Evolutionary conservation across 2,888 invertebrate species (phyloP).

Genomic region (Stegana nigrithorax): DNA sequence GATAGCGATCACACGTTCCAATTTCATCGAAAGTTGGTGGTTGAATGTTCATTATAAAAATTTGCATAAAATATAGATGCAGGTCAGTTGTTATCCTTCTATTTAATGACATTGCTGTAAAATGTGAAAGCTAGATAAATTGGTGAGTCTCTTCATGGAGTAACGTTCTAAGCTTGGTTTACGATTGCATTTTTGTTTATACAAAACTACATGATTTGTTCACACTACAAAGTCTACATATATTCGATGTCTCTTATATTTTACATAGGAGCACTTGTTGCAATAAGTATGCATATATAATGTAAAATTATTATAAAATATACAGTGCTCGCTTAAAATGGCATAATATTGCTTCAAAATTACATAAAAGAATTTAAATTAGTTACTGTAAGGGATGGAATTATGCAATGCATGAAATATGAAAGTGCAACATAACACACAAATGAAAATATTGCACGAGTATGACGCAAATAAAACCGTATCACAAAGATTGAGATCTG

Average conservation of each 20-base stretch:
- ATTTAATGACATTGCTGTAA: constrained; percentile 5
- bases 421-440: neutral
- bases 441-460: constrained; percentile 8
- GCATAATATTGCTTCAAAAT: constrained; percentile 40
- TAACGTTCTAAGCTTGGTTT: constrained; percentile 3
- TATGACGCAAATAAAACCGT: constrained; percentile 37
- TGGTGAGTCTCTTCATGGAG: no score
- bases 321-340: constrained; percentile 2
- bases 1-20: neutral
- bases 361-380: constrained; percentile 14
- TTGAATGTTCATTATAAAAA: constrained; percentile 14
- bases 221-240: constrained; percentile 14
- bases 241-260: constrained; percentile 15
- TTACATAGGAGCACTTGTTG: neutral
- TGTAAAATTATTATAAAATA: neutral
- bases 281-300: neutral
- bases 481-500: constrained; percentile 60
- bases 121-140: no score
- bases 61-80: no score
- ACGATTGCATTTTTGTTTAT: neutral
- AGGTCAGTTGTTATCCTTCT: constrained; percentile 19
- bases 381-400: constrained; percentile 11
- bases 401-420: neutral
- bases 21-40: constrained; percentile 59
- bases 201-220: neutral